Base-by-base conservation (phyloP, 2,888 invertebrate species). In the Amphipyra tragopoginis region DNA sequence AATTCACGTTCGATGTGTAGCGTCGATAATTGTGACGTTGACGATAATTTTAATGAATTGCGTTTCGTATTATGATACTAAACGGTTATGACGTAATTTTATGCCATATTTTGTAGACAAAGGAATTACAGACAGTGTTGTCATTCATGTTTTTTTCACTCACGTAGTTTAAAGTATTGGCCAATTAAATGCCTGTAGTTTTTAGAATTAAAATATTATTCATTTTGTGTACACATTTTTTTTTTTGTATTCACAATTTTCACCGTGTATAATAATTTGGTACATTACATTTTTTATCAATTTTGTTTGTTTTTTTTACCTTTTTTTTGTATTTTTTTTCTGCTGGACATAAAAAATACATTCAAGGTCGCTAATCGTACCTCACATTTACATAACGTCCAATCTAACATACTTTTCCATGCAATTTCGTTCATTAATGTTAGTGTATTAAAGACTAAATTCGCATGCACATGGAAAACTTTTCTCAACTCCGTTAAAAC, bases 1-100 rank as follows among this genome's bases (percentile, higher is more conserved):
- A 63, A 75, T 74, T 65, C 54, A 50, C 36, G 47, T 75, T 71
- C 52, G 53, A 64, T 59, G 48, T 47, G 21, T 26, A 54, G 57
- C 51, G n/a, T 44, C 50, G 49, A 59, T 75, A 67, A 65, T 67
- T 51, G 58, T 56, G 52, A 58, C 42, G 56, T 57, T 51, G 29
- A 7, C 5, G 34, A 59, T 40, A 39, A 50, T 61, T 49, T 56
- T 62, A 52, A 47, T 65, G 21, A 40, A 63, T 44, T 42, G 43
- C 7, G 54, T 56, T 53, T 59, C 42, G 51, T 58, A 11, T 65
- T 54, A 49, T 63, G 48, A 39, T 43, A 54, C 47, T 65, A 56
- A 66, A 66, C 48, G 36, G 33, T 47, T 48, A 14, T 55, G 57
- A 50, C 40, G 34, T 52, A 15, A 54, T 67, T 55, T 50, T n/a